Percentiles rank a stretch among this genome's conserved stretches.
phyloP scores from a whole-genome alignment of 2,113 vertebrate species.

The Malurus alboscapulatus region DNA sequence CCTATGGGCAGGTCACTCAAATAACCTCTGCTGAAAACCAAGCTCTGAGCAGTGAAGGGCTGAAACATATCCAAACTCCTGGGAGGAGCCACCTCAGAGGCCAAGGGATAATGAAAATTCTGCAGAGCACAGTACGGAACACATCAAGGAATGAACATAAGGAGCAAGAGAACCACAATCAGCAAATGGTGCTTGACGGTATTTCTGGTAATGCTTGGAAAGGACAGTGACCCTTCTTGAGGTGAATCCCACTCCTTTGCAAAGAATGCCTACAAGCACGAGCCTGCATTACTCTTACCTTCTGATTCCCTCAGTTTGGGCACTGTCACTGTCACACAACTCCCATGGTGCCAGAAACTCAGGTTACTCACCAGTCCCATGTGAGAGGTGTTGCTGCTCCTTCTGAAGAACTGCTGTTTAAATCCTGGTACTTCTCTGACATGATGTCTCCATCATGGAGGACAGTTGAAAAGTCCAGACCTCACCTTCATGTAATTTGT shows the following conservation, averaged over 20 bases:
- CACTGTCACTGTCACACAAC: fast-evolving
- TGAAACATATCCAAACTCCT: background rate
- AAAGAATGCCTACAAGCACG: background rate
- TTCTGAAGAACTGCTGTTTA: background rate
- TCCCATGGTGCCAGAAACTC: background rate
- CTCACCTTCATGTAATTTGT: background rate
- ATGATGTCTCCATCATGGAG: background rate
- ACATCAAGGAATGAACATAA: fast-evolving
- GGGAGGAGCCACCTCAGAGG: background rate
- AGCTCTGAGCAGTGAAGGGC: background rate
- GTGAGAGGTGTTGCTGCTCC: background rate
- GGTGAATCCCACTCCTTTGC: background rate
- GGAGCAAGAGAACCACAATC: background rate
- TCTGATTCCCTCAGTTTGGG: background rate
- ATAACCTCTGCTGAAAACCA: background rate
- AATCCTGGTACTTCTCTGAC: background rate
- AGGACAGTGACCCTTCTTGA: background rate
- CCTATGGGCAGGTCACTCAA: background rate
- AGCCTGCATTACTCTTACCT: background rate
- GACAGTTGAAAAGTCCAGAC: background rate
- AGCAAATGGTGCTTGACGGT: background rate
- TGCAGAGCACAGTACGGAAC: background rate
- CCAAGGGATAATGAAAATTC: background rate
- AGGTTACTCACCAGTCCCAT: fast-evolving
- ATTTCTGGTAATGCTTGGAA: background rate